These are phyloP conservation scores for Coptodon rendalli DNA, from an alignment of 2,113 vertebrate genomes.

Conservation along the genomic window DNA sequence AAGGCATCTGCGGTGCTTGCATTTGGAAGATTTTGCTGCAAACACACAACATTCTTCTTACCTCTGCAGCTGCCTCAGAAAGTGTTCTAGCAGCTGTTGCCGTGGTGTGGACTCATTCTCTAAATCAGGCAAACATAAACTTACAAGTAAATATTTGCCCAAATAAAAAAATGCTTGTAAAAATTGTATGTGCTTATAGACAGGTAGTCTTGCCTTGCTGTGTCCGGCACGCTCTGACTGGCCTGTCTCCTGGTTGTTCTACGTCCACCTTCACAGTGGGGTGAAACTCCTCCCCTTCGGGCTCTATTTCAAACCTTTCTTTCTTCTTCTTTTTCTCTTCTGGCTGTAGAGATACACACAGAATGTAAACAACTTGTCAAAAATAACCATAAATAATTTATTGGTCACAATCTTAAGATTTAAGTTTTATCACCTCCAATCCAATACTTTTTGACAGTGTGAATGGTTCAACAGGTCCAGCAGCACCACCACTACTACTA, in stretches of 20 bases:
- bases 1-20: background rate
- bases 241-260: slow-evolving; percentile 85
- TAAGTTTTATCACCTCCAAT: slow-evolving; percentile 57
- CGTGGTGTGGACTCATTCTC: slow-evolving; percentile 92
- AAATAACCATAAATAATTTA: background rate
- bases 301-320: slow-evolving; percentile 83
- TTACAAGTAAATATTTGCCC: background rate
- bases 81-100: slow-evolving; percentile 92
- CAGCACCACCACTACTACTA: background rate
- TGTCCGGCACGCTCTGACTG: slow-evolving; percentile 87
- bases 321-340: slow-evolving; percentile 93
- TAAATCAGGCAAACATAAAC: slow-evolving; percentile 46
- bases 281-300: slow-evolving; percentile 85
- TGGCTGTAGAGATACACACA: slow-evolving; percentile 31
- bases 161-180: background rate
- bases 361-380: background rate
- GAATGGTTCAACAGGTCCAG: slow-evolving; percentile 65
- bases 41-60: slow-evolving; percentile 25
- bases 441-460: slow-evolving; percentile 60
- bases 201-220: slow-evolving; percentile 76
- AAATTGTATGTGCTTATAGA: background rate
- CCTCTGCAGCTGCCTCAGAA: slow-evolving; percentile 94
- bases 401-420: background rate
- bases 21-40: background rate
- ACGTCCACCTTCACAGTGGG: slow-evolving; percentile 82